Percentiles rank a stretch among this genome's conserved stretches.
These are phyloP conservation scores for Hydrolagus colliei DNA, from an alignment of 2,797 vertebrate species.

Conservation along the genomic window DNA sequence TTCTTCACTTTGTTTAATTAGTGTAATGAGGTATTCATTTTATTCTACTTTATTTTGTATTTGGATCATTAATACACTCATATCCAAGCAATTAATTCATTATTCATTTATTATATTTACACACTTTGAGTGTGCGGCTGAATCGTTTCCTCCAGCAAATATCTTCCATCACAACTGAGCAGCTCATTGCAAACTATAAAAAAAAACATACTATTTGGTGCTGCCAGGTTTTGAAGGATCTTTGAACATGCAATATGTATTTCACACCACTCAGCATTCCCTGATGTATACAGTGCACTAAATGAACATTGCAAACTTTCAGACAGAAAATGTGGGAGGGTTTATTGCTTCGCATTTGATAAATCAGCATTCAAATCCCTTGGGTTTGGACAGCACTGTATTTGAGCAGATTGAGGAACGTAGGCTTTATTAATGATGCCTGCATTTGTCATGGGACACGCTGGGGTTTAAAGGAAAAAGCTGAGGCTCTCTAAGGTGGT, in stretches of 20 bases:
- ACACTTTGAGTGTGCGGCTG: background rate
- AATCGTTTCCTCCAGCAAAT: background rate
- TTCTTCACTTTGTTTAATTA: background rate
- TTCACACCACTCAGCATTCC: background rate
- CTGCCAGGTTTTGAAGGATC: background rate
- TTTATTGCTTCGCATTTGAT: background rate
- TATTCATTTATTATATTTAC: background rate
- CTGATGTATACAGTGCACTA: background rate
- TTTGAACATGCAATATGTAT: background rate
- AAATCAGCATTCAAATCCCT: background rate
- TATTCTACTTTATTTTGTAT: background rate
- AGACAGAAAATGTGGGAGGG: background rate
- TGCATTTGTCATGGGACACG: background rate
- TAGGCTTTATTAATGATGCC: background rate
- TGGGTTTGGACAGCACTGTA: background rate
- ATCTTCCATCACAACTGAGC: background rate
- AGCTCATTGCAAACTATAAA: background rate
- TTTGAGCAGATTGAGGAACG: background rate
- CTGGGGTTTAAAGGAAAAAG: background rate
- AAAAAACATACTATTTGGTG: background rate
- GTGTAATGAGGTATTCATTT: background rate
- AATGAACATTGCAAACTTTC: constrained; percentile 1
- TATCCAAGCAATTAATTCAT: background rate
- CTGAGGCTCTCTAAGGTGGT: background rate
- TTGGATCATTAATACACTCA: background rate